Conservation (phyloP, 1,140 invertebrate species). For the Microplitis mediator region DNA sequence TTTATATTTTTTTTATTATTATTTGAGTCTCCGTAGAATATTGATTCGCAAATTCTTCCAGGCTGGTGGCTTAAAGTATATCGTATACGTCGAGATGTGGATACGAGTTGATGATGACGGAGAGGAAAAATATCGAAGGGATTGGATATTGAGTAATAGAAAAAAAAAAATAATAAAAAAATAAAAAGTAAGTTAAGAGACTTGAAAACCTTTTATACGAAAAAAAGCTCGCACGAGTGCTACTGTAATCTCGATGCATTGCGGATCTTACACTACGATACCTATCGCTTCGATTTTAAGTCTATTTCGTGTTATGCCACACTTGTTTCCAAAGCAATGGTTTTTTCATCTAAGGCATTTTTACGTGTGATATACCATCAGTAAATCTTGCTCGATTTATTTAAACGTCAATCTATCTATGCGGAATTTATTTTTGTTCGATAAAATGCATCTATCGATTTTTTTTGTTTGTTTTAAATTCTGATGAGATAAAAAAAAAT, state of each 20-base stretch:
- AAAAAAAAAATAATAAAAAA: neutral
- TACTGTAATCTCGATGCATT: slow-evolving; percentile 36
- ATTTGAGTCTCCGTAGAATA: slow-evolving; percentile 31
- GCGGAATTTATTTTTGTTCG: too few relatives aligned
- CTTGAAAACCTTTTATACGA: slow-evolving; percentile 35
- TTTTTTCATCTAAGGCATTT: neutral
- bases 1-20: neutral
- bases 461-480: too few relatives aligned
- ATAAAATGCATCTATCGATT: too few relatives aligned
- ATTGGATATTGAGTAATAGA: slow-evolving; percentile 8
- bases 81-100: slow-evolving; percentile 39
- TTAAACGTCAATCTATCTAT: too few relatives aligned
- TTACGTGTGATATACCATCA: too few relatives aligned
- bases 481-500: too few relatives aligned
- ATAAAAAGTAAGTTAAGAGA: neutral
- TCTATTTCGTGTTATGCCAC: slow-evolving; percentile 9
- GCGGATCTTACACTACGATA: slow-evolving; percentile 35
- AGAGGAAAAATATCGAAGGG: neutral
- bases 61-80: slow-evolving; percentile 20
- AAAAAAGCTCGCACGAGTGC: slow-evolving; percentile 33
- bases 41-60: slow-evolving; percentile 36
- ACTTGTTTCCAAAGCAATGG: neutral
- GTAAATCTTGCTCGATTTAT: too few relatives aligned
- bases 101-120: slow-evolving; percentile 12
- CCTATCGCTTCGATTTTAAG: slow-evolving; percentile 7